phyloP scores from a whole-genome alignment of 1,140 invertebrate genomes.

The Orussus abietinus region DNA sequence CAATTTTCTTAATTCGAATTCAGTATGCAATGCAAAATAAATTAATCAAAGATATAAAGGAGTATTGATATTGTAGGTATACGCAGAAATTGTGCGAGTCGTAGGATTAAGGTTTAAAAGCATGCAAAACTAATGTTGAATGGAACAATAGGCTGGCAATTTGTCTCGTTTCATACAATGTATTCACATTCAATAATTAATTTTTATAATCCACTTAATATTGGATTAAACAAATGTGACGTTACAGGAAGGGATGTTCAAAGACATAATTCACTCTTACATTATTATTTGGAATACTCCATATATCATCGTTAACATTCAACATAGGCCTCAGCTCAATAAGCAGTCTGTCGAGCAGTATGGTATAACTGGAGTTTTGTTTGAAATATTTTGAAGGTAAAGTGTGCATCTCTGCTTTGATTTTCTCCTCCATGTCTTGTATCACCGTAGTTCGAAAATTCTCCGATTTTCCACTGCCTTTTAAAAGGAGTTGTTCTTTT shows the following conservation, averaged over 20 bases:
- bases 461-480: neutral
- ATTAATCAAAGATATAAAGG: neutral
- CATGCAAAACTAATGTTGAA: too few relatives aligned
- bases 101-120: too few relatives aligned
- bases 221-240: neutral
- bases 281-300: constrained; percentile 42
- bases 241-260: neutral
- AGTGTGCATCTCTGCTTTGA: constrained; percentile 32
- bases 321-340: constrained; percentile 32
- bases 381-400: constrained; percentile 42
- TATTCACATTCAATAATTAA: constrained; percentile 2
- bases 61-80: constrained; percentile 11
- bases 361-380: constrained; percentile 32
- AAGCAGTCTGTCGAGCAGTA: constrained; percentile 36
- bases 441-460: too few relatives aligned
- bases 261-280: constrained; percentile 26
- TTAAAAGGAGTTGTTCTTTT: constrained; percentile 15
- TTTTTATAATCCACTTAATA: constrained; percentile 2
- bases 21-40: constrained; percentile 2
- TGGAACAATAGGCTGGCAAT: too few relatives aligned
- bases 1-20: too few relatives aligned
- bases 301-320: constrained; percentile 31
- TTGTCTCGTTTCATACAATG: neutral
- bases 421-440: constrained; percentile 28
- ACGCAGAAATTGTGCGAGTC: too few relatives aligned